Evolutionary conservation across 2,113 vertebrate genomes (phyloP), one percentile per base, ranked within the genome.

Genomic region (Xyliphius kryptos): DNA sequence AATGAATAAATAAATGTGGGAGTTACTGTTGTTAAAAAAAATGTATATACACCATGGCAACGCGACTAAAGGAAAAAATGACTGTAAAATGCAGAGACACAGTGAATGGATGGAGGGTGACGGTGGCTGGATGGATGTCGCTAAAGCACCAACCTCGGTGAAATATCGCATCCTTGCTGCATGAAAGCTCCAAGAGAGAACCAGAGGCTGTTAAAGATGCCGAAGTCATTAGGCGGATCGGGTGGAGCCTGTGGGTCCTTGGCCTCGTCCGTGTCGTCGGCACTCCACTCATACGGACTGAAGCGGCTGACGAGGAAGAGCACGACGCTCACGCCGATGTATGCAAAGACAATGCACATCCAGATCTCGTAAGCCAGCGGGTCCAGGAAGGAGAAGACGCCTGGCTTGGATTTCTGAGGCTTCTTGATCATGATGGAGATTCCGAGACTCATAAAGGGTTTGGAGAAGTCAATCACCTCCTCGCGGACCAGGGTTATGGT

Each of bases 11-110:
- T n/a, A n/a, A n/a, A n/a, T n/a, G n/a, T n/a, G n/a, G n/a, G n/a
- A n/a, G n/a, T n/a, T n/a, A n/a, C n/a, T n/a, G n/a, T n/a, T n/a
- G n/a, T n/a, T n/a, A n/a, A 85, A 80, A 86, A 82, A 93, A 91
- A 85, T 82, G 75, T 76, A 82, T 85, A 86, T 88, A 85, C 89
- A 94, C 89, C 91, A 91, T 89, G 88, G 85, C 76, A 79, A 76
- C 71, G 64, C 71, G 73, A 72, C 76, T 77, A 53, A 47, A 54
- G 40, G 54, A 55, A 14, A 54, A 38, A 58, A 82, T 70, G 84
- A 89, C 86, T 82, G 89, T 90, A 91, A 94, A 93, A 93, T 91
- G 88, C 89, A 89, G 85, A 84, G 83, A 87, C 87, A 74, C 87
- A 84, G 78, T 80, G 81, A 84, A n/a, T n/a, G n/a, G n/a, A n/a